These are phyloP conservation scores for Papilio machaon DNA, from an alignment of 1,140 invertebrate species.

Conservation along the genomic window DNA sequence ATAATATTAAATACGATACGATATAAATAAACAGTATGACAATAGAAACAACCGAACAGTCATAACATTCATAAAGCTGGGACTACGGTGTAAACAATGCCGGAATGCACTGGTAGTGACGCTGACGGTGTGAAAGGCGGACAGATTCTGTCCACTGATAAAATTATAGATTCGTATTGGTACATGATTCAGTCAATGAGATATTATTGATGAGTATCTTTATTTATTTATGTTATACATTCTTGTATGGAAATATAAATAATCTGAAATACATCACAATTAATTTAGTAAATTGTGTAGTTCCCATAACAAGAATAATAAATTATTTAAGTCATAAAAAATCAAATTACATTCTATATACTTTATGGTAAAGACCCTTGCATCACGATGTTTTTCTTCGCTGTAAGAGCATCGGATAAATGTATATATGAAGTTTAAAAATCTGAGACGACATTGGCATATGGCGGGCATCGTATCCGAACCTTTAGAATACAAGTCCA, in stretches of 20 bases:
- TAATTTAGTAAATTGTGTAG: background rate
- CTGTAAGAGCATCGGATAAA: too few species aligned
- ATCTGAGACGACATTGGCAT: too few species aligned
- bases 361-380: too few species aligned
- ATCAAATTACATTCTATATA: background rate
- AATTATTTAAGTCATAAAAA: background rate
- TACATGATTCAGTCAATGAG: slow-evolving; percentile 9
- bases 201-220: background rate
- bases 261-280: background rate
- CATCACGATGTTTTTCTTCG: background rate
- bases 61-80: slow-evolving; percentile 22
- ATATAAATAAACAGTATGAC: slow-evolving; percentile 19
- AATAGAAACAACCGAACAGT: slow-evolving; percentile 19
- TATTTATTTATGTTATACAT: slow-evolving; percentile 5
- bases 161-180: slow-evolving; percentile 30
- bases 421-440: too few species aligned
- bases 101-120: background rate
- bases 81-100: slow-evolving; percentile 22
- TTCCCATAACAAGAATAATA: background rate
- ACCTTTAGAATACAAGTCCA: too few species aligned
- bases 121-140: slow-evolving; percentile 21
- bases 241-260: background rate
- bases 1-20: slow-evolving; percentile 12
- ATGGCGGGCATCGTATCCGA: too few species aligned
- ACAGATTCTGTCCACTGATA: slow-evolving; percentile 16